Conservation (phyloP, 2,888 invertebrate genomes). For the Rambutsinella grinnellia region DNA sequence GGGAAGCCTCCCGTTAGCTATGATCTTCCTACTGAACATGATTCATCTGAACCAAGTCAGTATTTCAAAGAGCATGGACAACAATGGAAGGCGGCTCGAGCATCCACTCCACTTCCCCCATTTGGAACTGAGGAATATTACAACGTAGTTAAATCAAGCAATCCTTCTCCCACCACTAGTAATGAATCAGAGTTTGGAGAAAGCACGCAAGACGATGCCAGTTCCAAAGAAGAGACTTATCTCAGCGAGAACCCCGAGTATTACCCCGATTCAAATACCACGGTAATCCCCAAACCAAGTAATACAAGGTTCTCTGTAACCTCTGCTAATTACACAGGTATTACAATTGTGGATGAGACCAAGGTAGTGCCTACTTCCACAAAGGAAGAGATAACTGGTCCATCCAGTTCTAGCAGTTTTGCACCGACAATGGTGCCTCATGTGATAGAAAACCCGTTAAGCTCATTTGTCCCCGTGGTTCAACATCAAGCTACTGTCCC, state of each 20-base stretch:
- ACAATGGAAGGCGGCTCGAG: conserved; percentile 62
- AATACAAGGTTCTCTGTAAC: conserved; percentile 4
- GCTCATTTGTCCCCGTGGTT: conserved; percentile 44
- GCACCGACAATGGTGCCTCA: conserved; percentile 13
- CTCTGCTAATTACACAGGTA: not conserved
- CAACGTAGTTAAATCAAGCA: conserved; percentile 61
- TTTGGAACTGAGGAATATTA: conserved; percentile 64
- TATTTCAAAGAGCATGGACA: conserved; percentile 63
- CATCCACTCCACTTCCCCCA: conserved; percentile 65
- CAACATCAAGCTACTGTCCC: not conserved
- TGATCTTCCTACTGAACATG: conserved; percentile 57
- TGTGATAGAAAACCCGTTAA: conserved; percentile 40
- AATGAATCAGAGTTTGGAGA: conserved; percentile 64
- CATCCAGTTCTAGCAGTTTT: conserved; percentile 6
- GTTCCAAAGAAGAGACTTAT: conserved; percentile 62
- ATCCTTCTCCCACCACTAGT: conserved; percentile 64
- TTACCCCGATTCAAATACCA: conserved; percentile 59
- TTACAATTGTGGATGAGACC: conserved; percentile 22
- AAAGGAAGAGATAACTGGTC: conserved; percentile 27
- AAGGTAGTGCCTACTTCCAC: conserved; percentile 38
- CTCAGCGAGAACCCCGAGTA: conserved; percentile 62
- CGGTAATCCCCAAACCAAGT: conserved; percentile 21
- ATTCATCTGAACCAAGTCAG: conserved; percentile 63
- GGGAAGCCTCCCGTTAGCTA: conserved; percentile 49
- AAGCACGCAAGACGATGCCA: conserved; percentile 61